A percentile compares a stretch with the other conserved stretches of the same genome.
Conservation (phyloP, 2,113 vertebrate species). For the Psettodes erumei region DNA sequence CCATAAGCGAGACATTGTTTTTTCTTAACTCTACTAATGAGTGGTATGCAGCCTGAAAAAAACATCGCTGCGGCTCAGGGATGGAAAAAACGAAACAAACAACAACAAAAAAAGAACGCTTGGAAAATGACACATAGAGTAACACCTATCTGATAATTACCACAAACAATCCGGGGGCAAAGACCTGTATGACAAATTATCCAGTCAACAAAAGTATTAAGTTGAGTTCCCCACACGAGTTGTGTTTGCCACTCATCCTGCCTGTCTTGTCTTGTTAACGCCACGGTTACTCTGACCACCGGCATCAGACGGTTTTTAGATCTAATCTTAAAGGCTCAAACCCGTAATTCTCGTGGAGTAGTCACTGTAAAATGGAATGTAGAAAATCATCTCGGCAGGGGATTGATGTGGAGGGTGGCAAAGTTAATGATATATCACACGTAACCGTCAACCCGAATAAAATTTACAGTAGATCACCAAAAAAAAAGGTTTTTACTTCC, state of each 20-base stretch:
- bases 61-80: background rate
- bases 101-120: no score
- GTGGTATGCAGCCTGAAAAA: conserved; percentile 4
- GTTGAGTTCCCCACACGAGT: conserved; percentile 3
- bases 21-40: background rate
- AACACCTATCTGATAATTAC: conserved; percentile 9
- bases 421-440: background rate
- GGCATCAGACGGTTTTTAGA: background rate
- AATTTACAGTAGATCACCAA: no score
- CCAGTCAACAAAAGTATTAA: conserved; percentile 46
- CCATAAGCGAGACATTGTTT: conserved; percentile 6
- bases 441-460: background rate
- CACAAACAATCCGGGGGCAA: conserved; percentile 9
- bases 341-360: conserved; percentile 13
- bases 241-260: background rate
- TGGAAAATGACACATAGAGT: conserved; percentile 15
- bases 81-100: no score
- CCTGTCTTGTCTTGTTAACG: conserved; percentile 39
- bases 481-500: no score
- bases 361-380: conserved; percentile 10
- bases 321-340: conserved; percentile 3
- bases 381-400: background rate
- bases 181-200: conserved; percentile 22
- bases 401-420: background rate
- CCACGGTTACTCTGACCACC: conserved; percentile 5